Conservation (phyloP, 2,113 vertebrate genomes). For the Tupaia chinensis region DNA sequence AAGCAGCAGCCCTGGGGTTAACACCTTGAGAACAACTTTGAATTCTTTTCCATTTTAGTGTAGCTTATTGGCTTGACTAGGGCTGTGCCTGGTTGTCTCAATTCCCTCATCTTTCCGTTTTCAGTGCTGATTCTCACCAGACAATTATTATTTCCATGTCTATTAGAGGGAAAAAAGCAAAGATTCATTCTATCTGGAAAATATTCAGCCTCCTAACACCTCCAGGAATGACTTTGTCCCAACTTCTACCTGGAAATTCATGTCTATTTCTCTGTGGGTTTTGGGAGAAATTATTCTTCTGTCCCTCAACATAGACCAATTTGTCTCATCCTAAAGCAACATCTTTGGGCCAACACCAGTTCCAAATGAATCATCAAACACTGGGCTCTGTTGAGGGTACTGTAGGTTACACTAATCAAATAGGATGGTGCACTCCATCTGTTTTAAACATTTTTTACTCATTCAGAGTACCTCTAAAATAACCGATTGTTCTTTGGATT, state of each 20-base stretch:
- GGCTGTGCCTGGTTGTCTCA: background rate
- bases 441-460: background rate
- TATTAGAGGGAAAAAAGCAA: background rate
- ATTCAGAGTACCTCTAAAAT: constrained; percentile 18
- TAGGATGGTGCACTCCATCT: background rate
- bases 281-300: background rate
- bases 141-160: background rate
- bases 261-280: background rate
- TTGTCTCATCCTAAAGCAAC: background rate
- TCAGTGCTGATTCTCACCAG: background rate
- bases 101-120: background rate
- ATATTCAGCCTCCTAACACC: background rate
- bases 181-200: constrained; percentile 23
- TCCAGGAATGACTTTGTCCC: background rate
- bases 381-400: background rate
- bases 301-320: background rate
- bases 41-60: background rate
- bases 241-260: constrained; percentile 6
- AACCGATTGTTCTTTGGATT: background rate
- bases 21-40: background rate
- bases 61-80: background rate
- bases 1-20: background rate
- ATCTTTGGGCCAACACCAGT: background rate
- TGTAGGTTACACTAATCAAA: background rate
- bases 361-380: background rate